Conservation (phyloP, 2,797 vertebrate genomes). For the Diglossa cyanea region DNA sequence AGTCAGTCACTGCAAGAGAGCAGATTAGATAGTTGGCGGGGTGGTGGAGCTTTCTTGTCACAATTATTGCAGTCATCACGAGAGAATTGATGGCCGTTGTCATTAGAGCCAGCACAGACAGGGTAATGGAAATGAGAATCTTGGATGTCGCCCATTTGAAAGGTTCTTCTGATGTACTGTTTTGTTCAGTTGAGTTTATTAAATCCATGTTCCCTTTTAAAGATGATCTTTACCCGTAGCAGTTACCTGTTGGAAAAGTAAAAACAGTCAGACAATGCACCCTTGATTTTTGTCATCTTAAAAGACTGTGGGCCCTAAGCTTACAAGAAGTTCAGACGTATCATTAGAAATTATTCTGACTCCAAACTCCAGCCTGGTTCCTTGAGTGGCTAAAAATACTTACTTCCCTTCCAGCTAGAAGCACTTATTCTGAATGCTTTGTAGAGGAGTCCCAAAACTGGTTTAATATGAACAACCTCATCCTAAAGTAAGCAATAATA, state of each 20-base stretch:
- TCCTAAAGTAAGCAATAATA: neutral
- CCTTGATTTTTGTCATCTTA: neutral
- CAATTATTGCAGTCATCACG: constrained; percentile 94
- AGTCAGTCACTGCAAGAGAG: constrained; percentile 93
- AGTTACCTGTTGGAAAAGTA: constrained; percentile 69
- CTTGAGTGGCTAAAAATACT: neutral
- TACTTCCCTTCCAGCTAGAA: neutral
- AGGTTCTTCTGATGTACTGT: constrained; percentile 78
- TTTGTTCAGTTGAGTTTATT: constrained; percentile 84
- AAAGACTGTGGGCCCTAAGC: neutral
- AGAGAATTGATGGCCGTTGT: constrained; percentile 95
- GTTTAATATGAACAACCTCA: neutral
- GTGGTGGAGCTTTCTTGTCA: constrained; percentile 95
- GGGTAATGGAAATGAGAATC: constrained; percentile 88
- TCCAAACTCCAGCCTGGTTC: neutral
- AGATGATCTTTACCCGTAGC: constrained; percentile 13
- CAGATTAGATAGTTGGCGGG: constrained; percentile 98
- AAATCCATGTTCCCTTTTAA: constrained; percentile 87
- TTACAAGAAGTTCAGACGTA: neutral
- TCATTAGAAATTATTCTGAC: neutral
- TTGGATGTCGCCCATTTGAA: constrained; percentile 81
- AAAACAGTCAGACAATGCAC: constrained; percentile 16
- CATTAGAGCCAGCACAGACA: constrained; percentile 87
- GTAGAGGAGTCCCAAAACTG: neutral
- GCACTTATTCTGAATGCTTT: neutral